Evolutionary conservation across 2,113 vertebrate species (phyloP).

Genomic region (Mesembrinibis cayennensis): DNA sequence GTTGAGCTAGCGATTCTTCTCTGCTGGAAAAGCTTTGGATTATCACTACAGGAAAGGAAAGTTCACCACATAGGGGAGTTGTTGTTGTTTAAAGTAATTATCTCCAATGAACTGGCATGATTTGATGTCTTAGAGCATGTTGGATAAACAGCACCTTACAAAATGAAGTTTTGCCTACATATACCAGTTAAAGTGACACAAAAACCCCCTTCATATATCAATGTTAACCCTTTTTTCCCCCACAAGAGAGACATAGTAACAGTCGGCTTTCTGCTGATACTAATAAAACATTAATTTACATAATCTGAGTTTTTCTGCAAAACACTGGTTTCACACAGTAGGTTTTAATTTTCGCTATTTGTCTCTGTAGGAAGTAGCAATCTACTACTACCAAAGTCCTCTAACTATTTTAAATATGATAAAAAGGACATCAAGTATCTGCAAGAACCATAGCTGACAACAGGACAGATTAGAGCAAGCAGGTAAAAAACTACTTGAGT

Average conservation of each 20-base stretch:
- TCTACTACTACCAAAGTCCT: not conserved
- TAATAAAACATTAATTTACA: not conserved
- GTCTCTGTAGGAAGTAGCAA: not conserved
- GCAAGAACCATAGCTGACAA: not conserved
- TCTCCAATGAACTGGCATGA: not conserved
- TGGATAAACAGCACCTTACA: not conserved
- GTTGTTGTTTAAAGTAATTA: not conserved
- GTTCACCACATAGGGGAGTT: not conserved
- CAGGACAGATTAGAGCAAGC: not conserved
- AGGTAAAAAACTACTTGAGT: not conserved
- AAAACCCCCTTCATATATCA: rapidly evolving
- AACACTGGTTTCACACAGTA: not conserved
- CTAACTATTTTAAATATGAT: not conserved
- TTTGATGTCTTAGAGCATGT: not conserved
- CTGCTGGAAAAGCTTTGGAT: not conserved
- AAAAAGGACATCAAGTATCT: not conserved
- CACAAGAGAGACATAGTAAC: not conserved
- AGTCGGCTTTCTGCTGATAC: not conserved
- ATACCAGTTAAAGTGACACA: not conserved
- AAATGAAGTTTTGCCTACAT: not conserved
- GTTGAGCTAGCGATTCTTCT: not conserved
- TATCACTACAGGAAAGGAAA: not conserved
- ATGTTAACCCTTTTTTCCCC: not conserved
- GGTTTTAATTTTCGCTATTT: not conserved
- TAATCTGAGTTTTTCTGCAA: not conserved